Percentiles rank a stretch among this genome's conserved stretches.
These are phyloP conservation scores for Lepidochrysops patricia DNA, from an alignment of 2,888 invertebrate genomes.

Conservation along the genomic window DNA sequence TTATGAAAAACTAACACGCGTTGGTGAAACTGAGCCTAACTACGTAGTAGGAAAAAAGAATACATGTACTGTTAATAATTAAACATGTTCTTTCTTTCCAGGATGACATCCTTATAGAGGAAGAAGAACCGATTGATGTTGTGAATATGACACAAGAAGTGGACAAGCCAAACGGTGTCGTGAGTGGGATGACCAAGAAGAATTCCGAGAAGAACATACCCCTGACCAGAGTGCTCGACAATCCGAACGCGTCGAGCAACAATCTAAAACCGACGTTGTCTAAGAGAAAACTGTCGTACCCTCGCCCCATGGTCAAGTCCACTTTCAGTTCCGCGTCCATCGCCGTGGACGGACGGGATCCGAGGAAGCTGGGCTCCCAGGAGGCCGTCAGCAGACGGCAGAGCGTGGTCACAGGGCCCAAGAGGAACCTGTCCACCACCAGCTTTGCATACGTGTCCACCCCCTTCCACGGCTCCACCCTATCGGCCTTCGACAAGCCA, in stretches of 20 bases:
- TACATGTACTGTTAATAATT: background rate
- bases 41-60: no score
- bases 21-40: no score
- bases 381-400: conserved; percentile 49
- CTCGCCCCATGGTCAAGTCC: conserved; percentile 45
- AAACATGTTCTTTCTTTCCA: conserved; percentile 31
- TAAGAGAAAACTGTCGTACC: conserved; percentile 52
- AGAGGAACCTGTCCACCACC: conserved; percentile 82
- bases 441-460: conserved; percentile 89
- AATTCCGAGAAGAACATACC: conserved; percentile 32
- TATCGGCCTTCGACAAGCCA: conserved; percentile 83
- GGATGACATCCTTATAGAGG: conserved; percentile 61
- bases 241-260: conserved; percentile 29
- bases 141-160: conserved; percentile 32
- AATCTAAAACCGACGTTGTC: conserved; percentile 47
- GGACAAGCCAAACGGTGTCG: conserved; percentile 32
- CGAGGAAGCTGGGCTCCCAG: conserved; percentile 55
- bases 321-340: conserved; percentile 76
- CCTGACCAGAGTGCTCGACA: conserved; percentile 30
- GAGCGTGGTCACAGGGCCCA: conserved; percentile 56
- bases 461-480: conserved; percentile 87
- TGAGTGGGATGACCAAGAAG: conserved; percentile 31
- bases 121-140: conserved; percentile 51
- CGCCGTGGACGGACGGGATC: conserved; percentile 72
- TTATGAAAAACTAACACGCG: no score